phyloP scores from a whole-genome alignment of 1,140 invertebrate genomes.

The Cherax quadricarinatus region DNA sequence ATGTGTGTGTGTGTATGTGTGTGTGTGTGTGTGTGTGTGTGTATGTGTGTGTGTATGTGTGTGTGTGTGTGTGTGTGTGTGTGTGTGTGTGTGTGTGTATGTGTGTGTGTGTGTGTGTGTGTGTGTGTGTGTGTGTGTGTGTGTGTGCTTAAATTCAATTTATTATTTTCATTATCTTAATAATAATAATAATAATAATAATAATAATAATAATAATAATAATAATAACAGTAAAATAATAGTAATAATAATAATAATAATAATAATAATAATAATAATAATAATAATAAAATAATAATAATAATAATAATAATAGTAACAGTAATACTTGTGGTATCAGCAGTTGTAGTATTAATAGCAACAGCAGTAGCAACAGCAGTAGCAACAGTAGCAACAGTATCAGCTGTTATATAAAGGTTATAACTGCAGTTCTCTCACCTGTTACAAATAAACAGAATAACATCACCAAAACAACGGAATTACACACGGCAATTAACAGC shows the following conservation, averaged over 20 bases:
- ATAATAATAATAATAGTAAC: not conserved
- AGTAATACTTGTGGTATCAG: not conserved
- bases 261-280: not conserved
- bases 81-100: not conserved
- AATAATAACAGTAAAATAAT: no score
- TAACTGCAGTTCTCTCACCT: no score
- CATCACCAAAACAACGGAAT: no score
- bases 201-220: no score
- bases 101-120: not conserved
- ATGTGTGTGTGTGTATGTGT: not conserved
- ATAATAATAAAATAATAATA: not conserved
- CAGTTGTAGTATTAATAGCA: not conserved
- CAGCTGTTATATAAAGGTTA: no score
- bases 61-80: slow-evolving; percentile 3
- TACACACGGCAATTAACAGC: no score
- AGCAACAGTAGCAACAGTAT: no score
- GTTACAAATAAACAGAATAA: no score
- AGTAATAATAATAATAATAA: not conserved
- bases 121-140: slow-evolving; percentile 3
- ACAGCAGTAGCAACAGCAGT: not conserved
- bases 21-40: not conserved
- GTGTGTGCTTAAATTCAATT: not conserved
- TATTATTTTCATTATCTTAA: no score
- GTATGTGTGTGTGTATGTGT: not conserved
- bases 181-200: no score